A percentile compares a stretch with the other conserved stretches of the same genome.
Evolutionary conservation across 92 coral and sea anemone species (phyloP).

Genomic region (Ricordea florida): DNA sequence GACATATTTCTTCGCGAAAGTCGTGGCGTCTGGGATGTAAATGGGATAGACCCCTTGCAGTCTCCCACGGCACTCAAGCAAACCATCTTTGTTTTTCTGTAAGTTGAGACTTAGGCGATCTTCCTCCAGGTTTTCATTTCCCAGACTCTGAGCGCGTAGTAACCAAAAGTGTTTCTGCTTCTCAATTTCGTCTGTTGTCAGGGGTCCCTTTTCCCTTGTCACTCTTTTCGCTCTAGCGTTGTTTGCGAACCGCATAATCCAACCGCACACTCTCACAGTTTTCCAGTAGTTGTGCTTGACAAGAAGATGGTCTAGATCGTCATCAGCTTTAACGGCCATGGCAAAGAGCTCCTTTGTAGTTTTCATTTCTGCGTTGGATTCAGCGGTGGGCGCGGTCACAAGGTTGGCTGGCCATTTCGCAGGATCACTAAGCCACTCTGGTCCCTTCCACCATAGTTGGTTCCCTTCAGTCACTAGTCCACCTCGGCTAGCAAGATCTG

Average conservation of each 20-base stretch:
- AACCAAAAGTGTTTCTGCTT: slow-evolving; percentile 35
- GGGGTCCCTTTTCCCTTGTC: slow-evolving; percentile 33
- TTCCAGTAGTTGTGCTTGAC: slow-evolving; percentile 21
- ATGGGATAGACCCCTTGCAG: slow-evolving; percentile 42
- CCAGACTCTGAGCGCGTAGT: slow-evolving; percentile 27
- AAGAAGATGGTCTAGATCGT: slow-evolving; percentile 34
- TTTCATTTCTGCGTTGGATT: slow-evolving; percentile 64
- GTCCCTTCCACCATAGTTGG: slow-evolving; percentile 72
- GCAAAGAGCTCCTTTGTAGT: slow-evolving; percentile 61
- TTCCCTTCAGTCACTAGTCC: slow-evolving; percentile 40
- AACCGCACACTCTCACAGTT: slow-evolving; percentile 35
- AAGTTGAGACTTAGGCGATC: slow-evolving; percentile 41
- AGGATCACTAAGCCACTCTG: slow-evolving; percentile 66
- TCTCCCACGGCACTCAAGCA: slow-evolving; percentile 60
- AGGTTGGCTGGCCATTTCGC: slow-evolving; percentile 63
- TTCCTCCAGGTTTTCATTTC: slow-evolving; percentile 35
- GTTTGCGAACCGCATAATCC: slow-evolving; percentile 7
- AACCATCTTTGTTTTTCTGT: slow-evolving; percentile 40
- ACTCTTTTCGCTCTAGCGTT: slow-evolving; percentile 2
- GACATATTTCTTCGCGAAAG: slow-evolving; percentile 13
- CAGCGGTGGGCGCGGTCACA: slow-evolving; percentile 39
- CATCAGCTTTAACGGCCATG: slow-evolving; percentile 53
- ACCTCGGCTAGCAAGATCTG: slow-evolving; percentile 66
- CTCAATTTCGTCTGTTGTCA: slow-evolving; percentile 54
- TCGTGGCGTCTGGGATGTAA: slow-evolving; percentile 46